Base-by-base conservation (phyloP, 2,797 vertebrate genomes). In the Acomys russatus region DNA sequence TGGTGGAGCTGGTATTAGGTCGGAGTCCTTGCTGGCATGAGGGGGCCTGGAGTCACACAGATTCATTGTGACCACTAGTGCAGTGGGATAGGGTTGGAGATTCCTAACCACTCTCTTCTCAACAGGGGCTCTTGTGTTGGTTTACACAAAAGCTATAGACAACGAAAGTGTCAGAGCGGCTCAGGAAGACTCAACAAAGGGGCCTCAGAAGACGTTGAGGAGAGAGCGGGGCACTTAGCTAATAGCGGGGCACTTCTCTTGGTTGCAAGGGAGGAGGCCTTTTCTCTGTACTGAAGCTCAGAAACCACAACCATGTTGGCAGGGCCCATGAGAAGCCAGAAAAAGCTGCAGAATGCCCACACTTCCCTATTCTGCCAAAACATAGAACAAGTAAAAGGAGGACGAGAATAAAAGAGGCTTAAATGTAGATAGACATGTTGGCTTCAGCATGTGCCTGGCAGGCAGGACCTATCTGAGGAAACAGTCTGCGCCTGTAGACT, bases 381-480 rank as follows among this genome's bases (percentile, higher is more conserved):
- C 7, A 64, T 70, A 49, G 63, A 83, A 49, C 5, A 76, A 84
- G 12, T 6, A 0, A 87, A 74, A 63, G 70, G 61, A 61, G 90
- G 22, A 49, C 44, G 80, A 78, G 18, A 74, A 80, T 66, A 15
- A 38, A 38, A 90, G 88, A 73, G 49, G 61, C 2, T 35, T 74
- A 35, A 74, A 30, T 87, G n/a, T 68, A 15, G 56, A 35, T 49
- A 49, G 51, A 84, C 74, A n/a, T 20, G 14, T 2, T 54, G 9
- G 25, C 74, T 92, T 76, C 38, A 15, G 0, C 9, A 28, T 5
- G 61, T 77, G 61, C 18, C 0, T 1, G 12, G 7, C 22, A 17
- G 0, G 4, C 1, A 66, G 68, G 30, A n/a, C 51, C 73, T 10
- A 49, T n/a, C 17, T 3, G 63, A 56, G 30, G 33, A 66, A 6